Evolutionary conservation across 2,888 invertebrate species (phyloP).

Genomic region (Hirtodrosophila alboralis): DNA sequence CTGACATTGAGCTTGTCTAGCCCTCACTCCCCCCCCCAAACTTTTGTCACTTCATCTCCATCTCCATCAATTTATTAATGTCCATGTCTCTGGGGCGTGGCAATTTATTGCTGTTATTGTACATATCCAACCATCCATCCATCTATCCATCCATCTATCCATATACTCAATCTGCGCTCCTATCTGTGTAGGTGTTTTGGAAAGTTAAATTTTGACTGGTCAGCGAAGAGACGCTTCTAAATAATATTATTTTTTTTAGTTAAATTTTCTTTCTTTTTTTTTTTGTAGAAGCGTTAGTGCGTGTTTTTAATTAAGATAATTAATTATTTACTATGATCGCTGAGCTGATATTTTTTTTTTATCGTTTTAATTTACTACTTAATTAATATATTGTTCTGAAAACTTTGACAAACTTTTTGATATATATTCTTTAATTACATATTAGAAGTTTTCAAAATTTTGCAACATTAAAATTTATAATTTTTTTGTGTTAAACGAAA

Average conservation of each 20-base stretch:
- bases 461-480: too few species aligned
- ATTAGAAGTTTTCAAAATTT: too few species aligned
- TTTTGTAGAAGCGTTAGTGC: neutral
- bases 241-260: constrained; percentile 14
- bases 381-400: too few species aligned
- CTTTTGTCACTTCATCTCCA: constrained; percentile 4
- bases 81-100: constrained; percentile 45
- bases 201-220: constrained; percentile 46
- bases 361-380: too few species aligned
- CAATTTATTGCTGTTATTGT: constrained; percentile 43
- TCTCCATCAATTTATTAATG: constrained; percentile 28
- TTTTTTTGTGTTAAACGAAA: too few species aligned
- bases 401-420: too few species aligned
- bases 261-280: neutral
- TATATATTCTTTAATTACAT: too few species aligned
- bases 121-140: constrained; percentile 10
- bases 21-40: neutral
- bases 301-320: constrained; percentile 30
- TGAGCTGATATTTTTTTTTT: too few species aligned
- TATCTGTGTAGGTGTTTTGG: constrained; percentile 28
- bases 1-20: constrained; percentile 61
- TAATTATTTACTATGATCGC: constrained; percentile 12
- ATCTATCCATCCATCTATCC: constrained; percentile 20
- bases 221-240: constrained; percentile 14
- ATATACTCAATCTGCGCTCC: constrained; percentile 40